Evolutionary conservation across 64 coral and sea anemone species (phyloP), one percentile per base, ranked within the genome.

Genomic region (Pocillopora verrucosa): DNA sequence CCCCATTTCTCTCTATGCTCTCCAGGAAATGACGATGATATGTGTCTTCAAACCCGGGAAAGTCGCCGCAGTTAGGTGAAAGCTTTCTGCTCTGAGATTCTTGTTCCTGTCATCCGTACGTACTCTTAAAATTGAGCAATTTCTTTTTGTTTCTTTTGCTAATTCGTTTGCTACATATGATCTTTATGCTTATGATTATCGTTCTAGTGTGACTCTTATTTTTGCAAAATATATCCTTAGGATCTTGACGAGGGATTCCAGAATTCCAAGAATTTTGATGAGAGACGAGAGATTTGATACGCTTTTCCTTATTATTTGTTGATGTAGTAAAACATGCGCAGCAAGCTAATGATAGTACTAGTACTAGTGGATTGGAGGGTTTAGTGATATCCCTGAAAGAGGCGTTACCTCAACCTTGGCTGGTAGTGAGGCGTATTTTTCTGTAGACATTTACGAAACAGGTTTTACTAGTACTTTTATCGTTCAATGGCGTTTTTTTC

Each of bases 51-150:
- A 70, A 84, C 61, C 64, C 64, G 64, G 70, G 41, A 70, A 10
- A 72, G 82, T 84, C 78, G 89, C 5, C 72, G 69, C 36, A n/a
- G 64, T 1, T 91, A 79, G 89, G 89, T 84, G 15, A 74, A 58
- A 9, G 80, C 76, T 19, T 91, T 91, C 58, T 65, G 67, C 56
- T 37, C 80, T 64, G 82, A 70, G 19, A 41, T 84, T 25, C 36
- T 84, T 70, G 36, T 37, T 65, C 82, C 82, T 72, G 82, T 84
- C 9, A 24, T 84, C 13, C 63, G 82, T 84, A 84, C 11, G 82
- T 80, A 10, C 34, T 77, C 0, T 45, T 45, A 6, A 45, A 77
- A 10, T 7, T 20, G 15, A 41, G 16, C 20, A 22, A n/a, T 38
- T 5, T 15, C 9, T 26, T n/a, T 65, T 15, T 16, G n/a, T 63